Conservation (phyloP, 2,888 invertebrate species). For the Tanypteryx hageni region DNA sequence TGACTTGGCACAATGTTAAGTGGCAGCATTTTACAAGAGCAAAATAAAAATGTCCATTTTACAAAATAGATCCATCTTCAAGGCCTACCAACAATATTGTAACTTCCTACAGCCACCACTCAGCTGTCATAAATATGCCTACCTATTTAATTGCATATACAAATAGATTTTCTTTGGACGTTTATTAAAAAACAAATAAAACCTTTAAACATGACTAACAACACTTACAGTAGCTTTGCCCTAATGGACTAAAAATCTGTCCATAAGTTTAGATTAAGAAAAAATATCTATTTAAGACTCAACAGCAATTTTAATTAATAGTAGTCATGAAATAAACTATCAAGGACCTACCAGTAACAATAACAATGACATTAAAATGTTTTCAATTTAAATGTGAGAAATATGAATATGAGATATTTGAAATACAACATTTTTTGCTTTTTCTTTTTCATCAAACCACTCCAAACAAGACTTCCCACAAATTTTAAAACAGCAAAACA, state of each 20-base stretch:
- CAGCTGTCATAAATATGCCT: background rate
- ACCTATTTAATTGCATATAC: background rate
- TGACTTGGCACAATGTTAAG: slow-evolving; percentile 18
- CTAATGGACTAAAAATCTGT: background rate
- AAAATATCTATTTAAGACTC: slow-evolving; percentile 21
- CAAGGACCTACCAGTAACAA: slow-evolving; percentile 16
- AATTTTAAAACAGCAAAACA: background rate
- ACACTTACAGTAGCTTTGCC: background rate
- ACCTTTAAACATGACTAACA: background rate
- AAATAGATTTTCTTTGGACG: background rate
- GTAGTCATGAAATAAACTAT: slow-evolving; percentile 19
- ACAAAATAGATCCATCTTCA: background rate
- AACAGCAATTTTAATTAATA: slow-evolving; percentile 20
- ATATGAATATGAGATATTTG: slow-evolving; percentile 24
- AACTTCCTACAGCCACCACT: background rate
- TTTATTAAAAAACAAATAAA: slow-evolving; percentile 6
- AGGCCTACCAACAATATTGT: background rate
- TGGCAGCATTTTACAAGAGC: slow-evolving; percentile 35
- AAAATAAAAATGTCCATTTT: background rate
- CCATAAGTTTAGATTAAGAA: slow-evolving; percentile 30
- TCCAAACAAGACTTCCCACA: too few species aligned
- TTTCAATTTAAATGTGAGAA: background rate
- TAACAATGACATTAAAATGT: slow-evolving; percentile 48
- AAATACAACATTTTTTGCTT: slow-evolving; percentile 5
- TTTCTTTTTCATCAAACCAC: background rate